A percentile compares a stretch with the other conserved stretches of the same genome.
phyloP scores from a whole-genome alignment of 2,888 invertebrate genomes.

The Meta bourneti region DNA sequence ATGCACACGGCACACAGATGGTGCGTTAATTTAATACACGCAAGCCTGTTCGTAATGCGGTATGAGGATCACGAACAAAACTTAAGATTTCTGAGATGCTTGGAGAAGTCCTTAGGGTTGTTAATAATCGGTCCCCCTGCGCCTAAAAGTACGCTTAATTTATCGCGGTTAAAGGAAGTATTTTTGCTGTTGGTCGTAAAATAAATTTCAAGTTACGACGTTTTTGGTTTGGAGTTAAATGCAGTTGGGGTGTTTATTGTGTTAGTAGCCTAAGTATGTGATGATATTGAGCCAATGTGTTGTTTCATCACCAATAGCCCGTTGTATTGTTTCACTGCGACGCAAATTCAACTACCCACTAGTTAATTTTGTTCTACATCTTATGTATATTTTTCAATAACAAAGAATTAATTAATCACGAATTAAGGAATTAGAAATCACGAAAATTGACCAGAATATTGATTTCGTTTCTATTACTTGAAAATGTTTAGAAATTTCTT shows the following conservation, averaged over 20 bases:
- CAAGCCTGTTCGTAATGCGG: not conserved
- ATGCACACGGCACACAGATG: too few species aligned
- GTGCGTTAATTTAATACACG: constrained; percentile 1
- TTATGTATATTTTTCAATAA: too few species aligned
- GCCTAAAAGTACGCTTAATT: not conserved
- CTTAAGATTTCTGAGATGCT: not conserved
- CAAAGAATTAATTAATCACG: too few species aligned
- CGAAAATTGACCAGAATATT: too few species aligned
- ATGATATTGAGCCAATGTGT: not conserved
- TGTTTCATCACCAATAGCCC: not conserved
- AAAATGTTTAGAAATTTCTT: too few species aligned
- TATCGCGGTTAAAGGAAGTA: not conserved
- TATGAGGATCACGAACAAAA: not conserved
- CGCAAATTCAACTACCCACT: too few species aligned
- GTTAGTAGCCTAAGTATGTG: not conserved
- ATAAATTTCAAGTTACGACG: too few species aligned
- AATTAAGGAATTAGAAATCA: too few species aligned
- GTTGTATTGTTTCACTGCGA: not conserved
- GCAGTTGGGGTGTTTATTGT: not conserved
- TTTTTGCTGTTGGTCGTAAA: not conserved
- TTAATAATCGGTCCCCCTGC: not conserved
- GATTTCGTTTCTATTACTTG: too few species aligned
- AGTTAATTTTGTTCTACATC: too few species aligned
- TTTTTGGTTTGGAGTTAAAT: too few species aligned
- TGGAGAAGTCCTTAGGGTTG: not conserved